Percentiles rank a stretch among this genome's conserved stretches.
Evolutionary conservation across 2,888 invertebrate genomes (phyloP).

Genomic region (Leptopterna dolabrata): DNA sequence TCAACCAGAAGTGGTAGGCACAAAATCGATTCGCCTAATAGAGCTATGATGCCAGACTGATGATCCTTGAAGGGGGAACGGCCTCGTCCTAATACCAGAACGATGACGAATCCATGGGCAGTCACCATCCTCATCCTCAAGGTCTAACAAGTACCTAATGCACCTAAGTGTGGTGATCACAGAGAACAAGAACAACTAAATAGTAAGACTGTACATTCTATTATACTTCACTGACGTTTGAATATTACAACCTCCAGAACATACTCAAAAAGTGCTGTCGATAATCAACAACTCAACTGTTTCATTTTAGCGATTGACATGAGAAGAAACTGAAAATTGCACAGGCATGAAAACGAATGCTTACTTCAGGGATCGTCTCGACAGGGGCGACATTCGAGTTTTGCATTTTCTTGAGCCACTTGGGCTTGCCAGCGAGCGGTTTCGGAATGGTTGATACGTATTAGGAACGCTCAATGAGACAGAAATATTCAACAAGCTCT

Average conservation of each 20-base stretch:
- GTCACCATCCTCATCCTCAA: neutral
- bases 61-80: neutral
- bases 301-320: too few species aligned
- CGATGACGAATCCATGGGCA: neutral
- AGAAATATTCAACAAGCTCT: neutral
- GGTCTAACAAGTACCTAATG: too few species aligned
- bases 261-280: too few species aligned
- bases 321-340: too few species aligned
- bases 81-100: neutral
- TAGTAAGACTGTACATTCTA: too few species aligned
- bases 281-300: too few species aligned
- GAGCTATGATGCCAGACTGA: neutral
- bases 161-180: too few species aligned
- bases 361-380: neutral
- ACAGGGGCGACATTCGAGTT: slow-evolving; percentile 13
- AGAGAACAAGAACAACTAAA: too few species aligned
- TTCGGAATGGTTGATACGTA: neutral
- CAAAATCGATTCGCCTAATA: too few species aligned
- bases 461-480: neutral
- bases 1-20: too few species aligned
- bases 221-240: too few species aligned
- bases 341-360: neutral
- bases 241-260: too few species aligned
- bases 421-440: neutral
- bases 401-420: slow-evolving; percentile 31